Conservation (phyloP, 2,113 vertebrate genomes). For the Hyperoodon ampullatus region DNA sequence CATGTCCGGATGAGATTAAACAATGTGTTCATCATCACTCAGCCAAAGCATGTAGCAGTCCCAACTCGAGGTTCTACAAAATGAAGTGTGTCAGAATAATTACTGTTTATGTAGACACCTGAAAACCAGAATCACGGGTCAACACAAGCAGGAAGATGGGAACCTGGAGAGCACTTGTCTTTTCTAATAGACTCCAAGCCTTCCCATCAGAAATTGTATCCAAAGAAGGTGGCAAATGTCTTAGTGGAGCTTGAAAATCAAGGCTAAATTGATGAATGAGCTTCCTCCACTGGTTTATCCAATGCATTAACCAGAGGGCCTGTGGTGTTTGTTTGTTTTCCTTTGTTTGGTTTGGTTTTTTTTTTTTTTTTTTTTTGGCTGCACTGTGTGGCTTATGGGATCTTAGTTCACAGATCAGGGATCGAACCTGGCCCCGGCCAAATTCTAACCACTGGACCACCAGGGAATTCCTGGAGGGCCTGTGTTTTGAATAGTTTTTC, state of each 20-base stretch:
- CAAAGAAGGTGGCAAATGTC: background rate
- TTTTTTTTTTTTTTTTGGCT: too few relatives aligned
- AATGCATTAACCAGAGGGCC: background rate
- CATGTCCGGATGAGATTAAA: background rate
- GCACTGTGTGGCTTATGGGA: too few relatives aligned
- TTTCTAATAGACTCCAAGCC: background rate
- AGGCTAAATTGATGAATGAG: background rate
- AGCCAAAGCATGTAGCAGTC: background rate
- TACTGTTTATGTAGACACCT: background rate
- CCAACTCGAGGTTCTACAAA: background rate
- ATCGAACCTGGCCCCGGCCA: too few relatives aligned
- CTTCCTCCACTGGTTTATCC: background rate
- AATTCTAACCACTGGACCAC: too few relatives aligned
- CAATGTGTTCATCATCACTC: background rate
- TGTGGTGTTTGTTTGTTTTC: background rate
- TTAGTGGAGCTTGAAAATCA: background rate
- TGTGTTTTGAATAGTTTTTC: background rate
- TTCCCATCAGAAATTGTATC: background rate
- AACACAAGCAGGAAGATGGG: background rate
- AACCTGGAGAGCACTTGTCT: background rate
- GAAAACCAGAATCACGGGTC: background rate
- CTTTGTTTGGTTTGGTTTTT: too few relatives aligned
- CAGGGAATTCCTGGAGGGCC: background rate
- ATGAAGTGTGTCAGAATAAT: background rate
- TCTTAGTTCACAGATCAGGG: too few relatives aligned